Evolutionary conservation across 2,888 invertebrate species (phyloP).

Genomic region (Lepetodrilus schrolli): DNA sequence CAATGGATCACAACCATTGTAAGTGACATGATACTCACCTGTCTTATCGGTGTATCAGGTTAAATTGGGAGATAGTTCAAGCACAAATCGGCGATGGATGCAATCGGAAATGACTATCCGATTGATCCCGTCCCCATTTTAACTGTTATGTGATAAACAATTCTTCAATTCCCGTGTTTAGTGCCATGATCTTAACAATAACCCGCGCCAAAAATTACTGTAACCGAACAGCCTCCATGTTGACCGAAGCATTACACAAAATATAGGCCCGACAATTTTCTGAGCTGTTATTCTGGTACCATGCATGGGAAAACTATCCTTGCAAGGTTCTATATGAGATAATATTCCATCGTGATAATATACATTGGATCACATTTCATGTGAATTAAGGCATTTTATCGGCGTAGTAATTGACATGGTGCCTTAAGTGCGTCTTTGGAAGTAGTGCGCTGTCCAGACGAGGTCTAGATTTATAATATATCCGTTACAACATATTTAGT

Average conservation of each 20-base stretch:
- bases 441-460: conserved; percentile 26
- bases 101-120: conserved; percentile 19
- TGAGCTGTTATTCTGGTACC: not conserved
- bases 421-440: conserved; percentile 25
- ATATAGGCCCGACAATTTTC: conserved; percentile 13
- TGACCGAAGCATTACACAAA: conserved; percentile 30
- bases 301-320: not conserved
- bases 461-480: conserved; percentile 5
- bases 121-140: conserved; percentile 24
- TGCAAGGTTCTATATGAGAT: not conserved
- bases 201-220: conserved; percentile 70
- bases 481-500: not conserved
- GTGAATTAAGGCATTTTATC: not conserved
- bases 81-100: not conserved
- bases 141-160: not conserved
- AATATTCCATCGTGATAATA: not conserved
- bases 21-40: conserved; percentile 43
- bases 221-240: conserved; percentile 54
- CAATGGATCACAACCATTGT: conserved; percentile 27
- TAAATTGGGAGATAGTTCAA: not conserved
- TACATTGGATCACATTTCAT: not conserved
- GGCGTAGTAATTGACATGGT: conserved; percentile 24
- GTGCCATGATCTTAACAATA: conserved; percentile 58
- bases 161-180: conserved; percentile 12
- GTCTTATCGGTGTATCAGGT: conserved; percentile 38